Base-by-base conservation (phyloP, 2,113 vertebrate genomes). In the Mus spicilegus region DNA sequence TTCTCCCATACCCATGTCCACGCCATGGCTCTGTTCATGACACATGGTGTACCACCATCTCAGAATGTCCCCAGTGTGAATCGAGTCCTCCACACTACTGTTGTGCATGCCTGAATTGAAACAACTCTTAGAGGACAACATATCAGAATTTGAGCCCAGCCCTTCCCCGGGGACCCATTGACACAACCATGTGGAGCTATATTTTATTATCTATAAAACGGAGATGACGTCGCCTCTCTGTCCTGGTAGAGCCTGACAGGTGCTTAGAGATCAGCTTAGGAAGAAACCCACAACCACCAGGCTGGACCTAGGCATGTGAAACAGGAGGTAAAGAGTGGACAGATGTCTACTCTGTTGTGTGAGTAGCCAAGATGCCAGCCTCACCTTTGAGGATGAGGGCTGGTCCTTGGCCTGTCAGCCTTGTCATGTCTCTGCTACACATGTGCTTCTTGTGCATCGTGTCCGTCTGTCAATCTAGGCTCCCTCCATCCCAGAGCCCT, bases 41-140 rank as follows among this genome's bases (percentile, higher is more conserved):
- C 20, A 11, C 4, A 0, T n/a, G 51, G 8, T 7, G 0, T 1
- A 1, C 11, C 12, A 1, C 46, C 42, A 54, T 10, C 28, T 87
- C 42, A 46, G 39, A 30, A 65, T 49, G 42, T 36, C n/a, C 6
- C 61, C 9, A 7, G 17, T 30, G 22, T n/a, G 86, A 39, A 16
- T 9, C 13, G 56, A 63, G 39, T 51, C 14, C 3, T 65, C n/a
- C 13, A 1, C 4, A 13, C 51, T 58, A 24, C 58, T 36, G 36
- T 4, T 4, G 0, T 11, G 72, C 13, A 3, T 14, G 12, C 28
- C 78, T 16, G 0, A 51, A 12, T 1, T 10, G 76, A 93, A 93
- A 36, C 19, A 3, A 28, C 36, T 87, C 33, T 84, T 46, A 56
- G 84, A 73, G 67, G 89, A 20, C 0, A 20, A 42, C 56, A 72